Evolutionary conservation across 1,140 invertebrate genomes (phyloP), one percentile per base, ranked within the genome.

Genomic region (Temnothorax longispinosus): DNA sequence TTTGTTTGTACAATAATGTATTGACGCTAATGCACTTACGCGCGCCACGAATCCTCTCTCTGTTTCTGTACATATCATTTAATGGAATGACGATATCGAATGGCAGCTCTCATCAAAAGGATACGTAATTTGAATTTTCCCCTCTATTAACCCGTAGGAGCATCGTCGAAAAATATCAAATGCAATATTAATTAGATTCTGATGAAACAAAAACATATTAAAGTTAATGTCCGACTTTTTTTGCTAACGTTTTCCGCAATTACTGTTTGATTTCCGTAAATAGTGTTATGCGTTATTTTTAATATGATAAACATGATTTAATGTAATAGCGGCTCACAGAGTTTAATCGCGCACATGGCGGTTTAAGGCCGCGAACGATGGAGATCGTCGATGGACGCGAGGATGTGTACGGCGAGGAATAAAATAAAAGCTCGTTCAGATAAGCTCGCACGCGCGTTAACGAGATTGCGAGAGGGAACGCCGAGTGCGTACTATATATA

Each of bases 401-500:
- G 27, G 27, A 27, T 41, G 38, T 41, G 77, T 60, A 58, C 56
- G 41, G 10, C 54, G 65, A 41, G 35, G 35, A 69, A 69, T 54
- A 74, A 77, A 84, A 77, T 85, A 71, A 64, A 75, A 87, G 71
- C 27, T 27, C 76, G 62, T 10, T 64, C 60, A 54, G 84, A 89
- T 88, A 88, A 89, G 82, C 85, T 80, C 85, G 64, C 64, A 67
- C 41, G 62, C 75, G 74, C 88, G 67, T 84, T 88, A 91, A 91
- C 80, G 90, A 88, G 78, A 89, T 89, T 91, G 88, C 88, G 58
- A 90, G 87, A 87, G 89, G 90, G 84, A 85, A 35, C 58, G 47
- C 38, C 32, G 77, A 78, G 50, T 65, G 82, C 78, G 85, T 89
- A 35, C 87, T 87, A 88, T 86, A 87, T 92, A 89, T 93, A 93